Evolutionary conservation across 1,140 invertebrate genomes (phyloP).

Genomic region (Nasonia longicornis): DNA sequence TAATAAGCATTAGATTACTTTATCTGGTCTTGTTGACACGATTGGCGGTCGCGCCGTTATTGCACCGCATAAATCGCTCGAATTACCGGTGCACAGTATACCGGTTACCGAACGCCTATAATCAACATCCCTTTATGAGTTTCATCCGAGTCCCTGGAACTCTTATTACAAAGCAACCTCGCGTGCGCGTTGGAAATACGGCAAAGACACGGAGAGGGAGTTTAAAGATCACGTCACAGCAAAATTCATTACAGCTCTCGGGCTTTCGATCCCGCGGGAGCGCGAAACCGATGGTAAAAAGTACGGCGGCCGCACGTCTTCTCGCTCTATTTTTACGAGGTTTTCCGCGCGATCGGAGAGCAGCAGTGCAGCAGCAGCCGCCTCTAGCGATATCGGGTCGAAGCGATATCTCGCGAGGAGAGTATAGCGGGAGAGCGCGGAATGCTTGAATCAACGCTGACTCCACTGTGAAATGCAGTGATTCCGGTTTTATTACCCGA

Average conservation of each 20-base stretch:
- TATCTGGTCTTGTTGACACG: no score
- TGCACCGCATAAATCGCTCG: no score
- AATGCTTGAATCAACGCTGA: constrained; percentile 31
- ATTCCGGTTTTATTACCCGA: constrained; percentile 36
- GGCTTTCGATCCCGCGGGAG: constrained; percentile 24
- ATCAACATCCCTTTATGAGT: no score
- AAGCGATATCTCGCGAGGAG: background rate
- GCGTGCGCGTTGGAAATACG: no score
- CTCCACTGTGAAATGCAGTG: constrained; percentile 33
- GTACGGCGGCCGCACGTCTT: background rate
- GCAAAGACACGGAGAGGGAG: no score
- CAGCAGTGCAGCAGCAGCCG: background rate
- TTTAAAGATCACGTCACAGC: background rate
- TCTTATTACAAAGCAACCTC: no score
- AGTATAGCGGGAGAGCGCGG: background rate
- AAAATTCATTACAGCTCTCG: background rate
- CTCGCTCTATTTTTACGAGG: constrained; percentile 39
- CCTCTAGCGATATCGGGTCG: background rate
- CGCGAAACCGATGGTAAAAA: constrained; percentile 35
- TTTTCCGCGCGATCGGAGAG: constrained; percentile 37
- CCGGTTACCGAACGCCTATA: no score
- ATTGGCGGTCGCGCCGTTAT: no score
- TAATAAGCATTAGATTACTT: no score
- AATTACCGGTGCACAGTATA: no score
- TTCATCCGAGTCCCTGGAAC: no score